These are phyloP conservation scores for Stenurella melanura DNA, from an alignment of 2,888 invertebrate genomes.

Conservation along the genomic window DNA sequence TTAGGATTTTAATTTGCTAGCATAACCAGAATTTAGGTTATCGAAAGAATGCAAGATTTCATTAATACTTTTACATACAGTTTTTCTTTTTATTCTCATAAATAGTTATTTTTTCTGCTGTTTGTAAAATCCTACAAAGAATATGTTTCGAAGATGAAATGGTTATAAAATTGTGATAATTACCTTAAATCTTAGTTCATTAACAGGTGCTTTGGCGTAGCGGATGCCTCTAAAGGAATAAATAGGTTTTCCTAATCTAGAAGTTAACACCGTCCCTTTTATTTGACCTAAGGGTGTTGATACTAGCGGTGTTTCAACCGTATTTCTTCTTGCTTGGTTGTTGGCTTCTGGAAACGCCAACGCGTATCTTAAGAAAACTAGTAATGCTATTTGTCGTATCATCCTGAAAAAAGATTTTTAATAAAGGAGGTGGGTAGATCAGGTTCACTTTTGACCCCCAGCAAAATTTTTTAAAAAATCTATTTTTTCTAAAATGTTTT, in stretches of 20 bases:
- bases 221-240: conserved; percentile 65
- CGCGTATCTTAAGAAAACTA: conserved; percentile 34
- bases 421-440: too few species aligned
- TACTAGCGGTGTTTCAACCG: conserved; percentile 49
- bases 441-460: too few species aligned
- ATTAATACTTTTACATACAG: too few species aligned
- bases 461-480: too few species aligned
- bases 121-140: too few species aligned
- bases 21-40: too few species aligned
- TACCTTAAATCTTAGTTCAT: conserved; percentile 71
- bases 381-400: conserved; percentile 35
- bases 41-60: too few species aligned
- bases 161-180: conserved; percentile 16
- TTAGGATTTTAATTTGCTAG: too few species aligned
- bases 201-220: conserved; percentile 66
- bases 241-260: conserved; percentile 63
- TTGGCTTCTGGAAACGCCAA: conserved; percentile 53
- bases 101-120: too few species aligned
- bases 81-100: too few species aligned
- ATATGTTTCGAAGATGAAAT: too few species aligned
- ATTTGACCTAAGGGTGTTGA: conserved; percentile 62
- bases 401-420: conserved; percentile 37
- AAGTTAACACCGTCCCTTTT: conserved; percentile 62
- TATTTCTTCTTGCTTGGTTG: conserved; percentile 45
- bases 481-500: too few species aligned